Conservation (phyloP, 1,140 invertebrate species). For the Mycetomoellerius zeteki region DNA sequence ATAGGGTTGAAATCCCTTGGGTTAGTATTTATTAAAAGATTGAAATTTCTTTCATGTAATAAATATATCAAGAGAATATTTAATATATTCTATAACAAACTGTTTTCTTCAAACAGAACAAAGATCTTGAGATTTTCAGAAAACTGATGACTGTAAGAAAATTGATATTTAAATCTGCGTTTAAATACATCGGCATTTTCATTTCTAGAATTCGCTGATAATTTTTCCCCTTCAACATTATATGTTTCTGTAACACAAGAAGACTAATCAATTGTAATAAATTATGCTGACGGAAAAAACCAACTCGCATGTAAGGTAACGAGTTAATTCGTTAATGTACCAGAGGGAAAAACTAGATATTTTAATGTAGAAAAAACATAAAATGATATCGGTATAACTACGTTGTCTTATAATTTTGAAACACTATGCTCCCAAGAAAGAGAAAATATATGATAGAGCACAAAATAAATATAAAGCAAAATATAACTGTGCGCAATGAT, state of each 20-base stretch:
- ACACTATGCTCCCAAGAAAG: not conserved
- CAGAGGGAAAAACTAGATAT: constrained; percentile 5
- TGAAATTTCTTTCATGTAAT: not conserved
- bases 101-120: not conserved
- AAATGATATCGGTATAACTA: not conserved
- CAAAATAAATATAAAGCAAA: constrained; percentile 23
- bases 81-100: not conserved
- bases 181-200: not conserved
- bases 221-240: not conserved
- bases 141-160: not conserved
- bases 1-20: not conserved
- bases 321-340: constrained; percentile 1
- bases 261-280: constrained; percentile 17
- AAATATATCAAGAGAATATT: constrained; percentile 1
- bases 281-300: constrained; percentile 20
- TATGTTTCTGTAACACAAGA: not conserved
- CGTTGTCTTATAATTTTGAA: constrained; percentile 34
- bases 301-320: not conserved
- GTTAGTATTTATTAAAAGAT: constrained; percentile 8
- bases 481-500: not conserved
- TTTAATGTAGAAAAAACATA: not conserved
- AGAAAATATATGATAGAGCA: not conserved
- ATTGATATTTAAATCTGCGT: not conserved
- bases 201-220: not conserved
- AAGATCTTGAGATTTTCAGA: not conserved